These are phyloP conservation scores for Aurelia coerulea DNA, from an alignment of 30 jellyfish, hydroid and myxozoan genomes.

Conservation along the genomic window DNA sequence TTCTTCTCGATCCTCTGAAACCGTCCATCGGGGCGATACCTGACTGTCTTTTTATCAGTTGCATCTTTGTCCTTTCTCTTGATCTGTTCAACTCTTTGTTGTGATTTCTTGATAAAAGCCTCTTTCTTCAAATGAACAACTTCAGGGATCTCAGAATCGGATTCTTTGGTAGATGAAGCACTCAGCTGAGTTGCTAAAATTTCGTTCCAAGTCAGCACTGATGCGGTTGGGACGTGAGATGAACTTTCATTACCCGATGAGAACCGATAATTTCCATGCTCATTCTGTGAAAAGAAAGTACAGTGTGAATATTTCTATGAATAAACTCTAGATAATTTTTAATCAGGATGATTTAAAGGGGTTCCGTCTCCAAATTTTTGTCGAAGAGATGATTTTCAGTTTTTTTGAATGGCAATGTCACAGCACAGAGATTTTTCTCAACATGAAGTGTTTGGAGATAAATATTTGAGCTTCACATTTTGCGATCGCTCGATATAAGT, in stretches of 20 bases:
- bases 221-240: neutral
- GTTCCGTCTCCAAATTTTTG: no score
- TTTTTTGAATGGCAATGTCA: no score
- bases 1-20: neutral
- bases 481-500: no score
- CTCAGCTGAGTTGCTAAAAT: conserved; percentile 26
- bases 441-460: no score
- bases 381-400: no score
- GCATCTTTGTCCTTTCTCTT: conserved; percentile 3
- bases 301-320: no score
- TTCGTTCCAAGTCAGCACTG: conserved; percentile 20
- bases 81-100: conserved; percentile 28
- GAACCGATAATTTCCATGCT: no score
- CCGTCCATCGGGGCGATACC: conserved; percentile 48
- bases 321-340: no score
- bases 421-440: no score
- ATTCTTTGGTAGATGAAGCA: conserved; percentile 52
- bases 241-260: neutral
- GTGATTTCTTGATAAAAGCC: conserved; percentile 31
- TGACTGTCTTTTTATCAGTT: neutral
- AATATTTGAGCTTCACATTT: no score
- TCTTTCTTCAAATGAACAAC: neutral
- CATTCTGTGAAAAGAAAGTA: no score
- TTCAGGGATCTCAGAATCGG: conserved; percentile 53
- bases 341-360: no score